Evolutionary conservation across 1,140 invertebrate genomes (phyloP).

Genomic region (Drosophila orena): DNA sequence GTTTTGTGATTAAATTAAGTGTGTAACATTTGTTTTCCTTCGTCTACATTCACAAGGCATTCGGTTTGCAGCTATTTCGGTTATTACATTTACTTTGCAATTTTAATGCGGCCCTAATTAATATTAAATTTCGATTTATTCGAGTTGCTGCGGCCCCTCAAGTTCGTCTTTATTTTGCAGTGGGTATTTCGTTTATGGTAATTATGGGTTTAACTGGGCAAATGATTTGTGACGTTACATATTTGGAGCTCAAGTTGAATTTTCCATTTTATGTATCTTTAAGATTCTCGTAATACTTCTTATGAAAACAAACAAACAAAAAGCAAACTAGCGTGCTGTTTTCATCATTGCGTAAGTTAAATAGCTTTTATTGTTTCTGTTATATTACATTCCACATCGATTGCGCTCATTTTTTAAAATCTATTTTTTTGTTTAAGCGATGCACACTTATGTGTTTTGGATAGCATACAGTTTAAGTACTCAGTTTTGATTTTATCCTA

Average conservation of each 20-base stretch:
- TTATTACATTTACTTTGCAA: slow-evolving; percentile 43
- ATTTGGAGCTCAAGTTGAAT: neutral
- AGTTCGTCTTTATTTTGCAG: slow-evolving; percentile 12
- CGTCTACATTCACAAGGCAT: slow-evolving; percentile 9
- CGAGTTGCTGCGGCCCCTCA: neutral
- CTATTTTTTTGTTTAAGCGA: too few species aligned
- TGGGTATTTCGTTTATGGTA: slow-evolving; percentile 17
- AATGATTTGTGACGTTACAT: slow-evolving; percentile 23
- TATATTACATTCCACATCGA: neutral
- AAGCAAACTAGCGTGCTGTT: slow-evolving; percentile 12
- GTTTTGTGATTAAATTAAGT: slow-evolving; percentile 50
- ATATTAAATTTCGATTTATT: slow-evolving; percentile 53
- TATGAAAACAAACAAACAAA: slow-evolving; percentile 22
- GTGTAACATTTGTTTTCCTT: slow-evolving; percentile 44
- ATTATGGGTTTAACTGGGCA: slow-evolving; percentile 42
- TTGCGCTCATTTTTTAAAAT: too few species aligned
- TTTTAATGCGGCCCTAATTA: slow-evolving; percentile 44
- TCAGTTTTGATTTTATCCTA: too few species aligned
- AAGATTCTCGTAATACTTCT: slow-evolving; percentile 1
- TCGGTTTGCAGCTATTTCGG: slow-evolving; percentile 18
- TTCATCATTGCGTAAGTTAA: slow-evolving; percentile 4
- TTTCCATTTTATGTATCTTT: slow-evolving; percentile 8
- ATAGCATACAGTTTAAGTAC: too few species aligned
- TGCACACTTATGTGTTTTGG: too few species aligned
- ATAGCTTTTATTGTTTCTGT: neutral